These are phyloP conservation scores for Acanthochromis polyacanthus DNA, from an alignment of 2,113 vertebrate genomes.

Conservation along the genomic window DNA sequence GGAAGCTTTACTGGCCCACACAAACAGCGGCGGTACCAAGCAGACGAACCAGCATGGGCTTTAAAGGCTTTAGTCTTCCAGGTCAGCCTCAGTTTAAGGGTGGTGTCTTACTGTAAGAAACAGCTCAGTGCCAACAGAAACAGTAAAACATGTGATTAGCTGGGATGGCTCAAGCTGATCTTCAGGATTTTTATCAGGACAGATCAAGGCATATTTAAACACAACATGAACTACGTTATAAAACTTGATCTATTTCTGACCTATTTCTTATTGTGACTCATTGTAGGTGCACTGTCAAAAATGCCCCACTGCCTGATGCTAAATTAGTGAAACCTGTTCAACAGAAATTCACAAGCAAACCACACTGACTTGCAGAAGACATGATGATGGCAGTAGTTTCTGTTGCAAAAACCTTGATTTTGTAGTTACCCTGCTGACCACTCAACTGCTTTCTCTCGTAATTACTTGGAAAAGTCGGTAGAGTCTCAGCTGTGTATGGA, in stretches of 20 bases:
- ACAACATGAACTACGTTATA: background rate
- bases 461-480: conserved; percentile 39
- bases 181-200: conserved; percentile 10
- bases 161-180: conserved; percentile 13
- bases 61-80: conserved; percentile 35
- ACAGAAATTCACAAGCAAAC: background rate
- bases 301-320: background rate
- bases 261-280: conserved; percentile 2
- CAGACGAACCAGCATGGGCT: conserved; percentile 33
- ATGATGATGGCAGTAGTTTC: background rate
- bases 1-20: conserved; percentile 72
- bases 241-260: background rate
- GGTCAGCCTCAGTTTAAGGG: conserved; percentile 47
- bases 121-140: conserved; percentile 34
- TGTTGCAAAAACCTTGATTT: conserved; percentile 13
- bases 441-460: conserved; percentile 16
- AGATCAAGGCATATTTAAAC: conserved; percentile 8
- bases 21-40: conserved; percentile 53
- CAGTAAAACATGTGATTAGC: conserved; percentile 19
- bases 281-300: background rate
- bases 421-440: conserved; percentile 10
- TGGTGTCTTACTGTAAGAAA: conserved; percentile 42
- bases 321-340: conserved; percentile 9
- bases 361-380: background rate
- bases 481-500: conserved; percentile 22